Percentiles rank a stretch among this genome's conserved stretches.
Conservation (phyloP, 2,888 invertebrate species). For the Eupithecia inturbata region DNA sequence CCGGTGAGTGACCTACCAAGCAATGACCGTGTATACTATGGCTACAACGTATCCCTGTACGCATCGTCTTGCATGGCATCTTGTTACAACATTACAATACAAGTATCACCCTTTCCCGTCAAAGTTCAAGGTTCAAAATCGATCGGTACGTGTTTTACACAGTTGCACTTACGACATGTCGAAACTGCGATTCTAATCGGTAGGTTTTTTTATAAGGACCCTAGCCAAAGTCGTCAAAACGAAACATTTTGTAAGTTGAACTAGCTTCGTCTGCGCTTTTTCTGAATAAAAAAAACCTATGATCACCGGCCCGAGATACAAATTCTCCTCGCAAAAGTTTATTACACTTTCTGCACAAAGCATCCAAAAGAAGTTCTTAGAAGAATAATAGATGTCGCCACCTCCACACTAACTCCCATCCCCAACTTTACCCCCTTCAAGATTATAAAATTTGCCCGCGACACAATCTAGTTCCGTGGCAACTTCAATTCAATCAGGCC, state of each 20-base stretch:
- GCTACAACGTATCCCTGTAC: background rate
- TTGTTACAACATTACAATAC: background rate
- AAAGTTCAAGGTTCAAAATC: slow-evolving; percentile 10
- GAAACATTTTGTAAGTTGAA: no score
- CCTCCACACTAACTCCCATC: background rate
- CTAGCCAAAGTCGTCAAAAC: background rate
- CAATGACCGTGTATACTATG: background rate
- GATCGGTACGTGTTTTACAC: background rate
- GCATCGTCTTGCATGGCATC: background rate
- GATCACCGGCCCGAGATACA: background rate
- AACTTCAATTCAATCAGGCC: background rate
- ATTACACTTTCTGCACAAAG: no score
- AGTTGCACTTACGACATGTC: background rate
- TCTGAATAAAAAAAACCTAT: no score
- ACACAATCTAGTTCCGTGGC: background rate
- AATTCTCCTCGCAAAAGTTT: background rate
- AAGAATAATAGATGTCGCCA: background rate
- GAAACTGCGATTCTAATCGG: background rate
- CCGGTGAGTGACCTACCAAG: background rate
- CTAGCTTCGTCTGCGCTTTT: background rate
- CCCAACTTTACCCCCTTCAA: background rate
- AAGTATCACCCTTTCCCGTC: background rate
- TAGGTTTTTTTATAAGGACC: background rate
- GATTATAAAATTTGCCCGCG: no score
- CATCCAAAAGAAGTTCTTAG: background rate